Base-by-base conservation (phyloP, 2,113 vertebrate genomes). In the Nothoprocta perdicaria region DNA sequence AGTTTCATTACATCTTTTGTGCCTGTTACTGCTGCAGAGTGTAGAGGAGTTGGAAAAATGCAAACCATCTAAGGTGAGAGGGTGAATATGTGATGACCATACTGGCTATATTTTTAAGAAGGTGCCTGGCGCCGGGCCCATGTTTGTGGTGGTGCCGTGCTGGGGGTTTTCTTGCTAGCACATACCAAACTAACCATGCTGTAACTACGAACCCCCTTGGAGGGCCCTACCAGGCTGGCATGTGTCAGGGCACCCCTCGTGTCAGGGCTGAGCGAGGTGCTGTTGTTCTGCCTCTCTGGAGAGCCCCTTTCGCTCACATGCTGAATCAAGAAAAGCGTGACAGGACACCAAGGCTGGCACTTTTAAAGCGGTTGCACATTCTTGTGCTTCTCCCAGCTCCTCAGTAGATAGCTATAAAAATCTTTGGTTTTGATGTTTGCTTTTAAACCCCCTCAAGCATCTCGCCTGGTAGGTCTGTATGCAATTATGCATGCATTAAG, bases 401-500 rank as follows among this genome's bases (percentile, higher is more conserved):
- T 72, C 50, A 40, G 40, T 63, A 53, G 33, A 61, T 18, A 79
- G 38, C 50, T 77, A 14, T 45, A 50, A 68, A 43, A 68, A 48
- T 29, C 69, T 86, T 86, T 74, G 29, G n/a, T 12, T 73, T 93
- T 84, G 27, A 48, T 91, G 35, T 69, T 93, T 80, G 53, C 31
- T 65, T 91, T 91, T 68, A 62, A 88, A 96, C 93, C 55, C 68
- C 62, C 62, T 89, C 71, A 85, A 85, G 85, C 61, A 57, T 83
- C n/a, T 90, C 88, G 61, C 81, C 88, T 92, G 65, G 38, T 84
- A 81, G 69, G 35, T 92, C 87, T 90, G 48, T 93, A 87, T 86
- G 66, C 58, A 97, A 96, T 97, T 97, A 94, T 80, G 83, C 86
- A 87, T 88, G 91, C 94, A 96, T 95, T 97, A 97, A 93, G 78